Evolutionary conservation across 2,113 vertebrate species (phyloP), one percentile per base, ranked within the genome.

Genomic region (Coryphaenoides rupestris): DNA sequence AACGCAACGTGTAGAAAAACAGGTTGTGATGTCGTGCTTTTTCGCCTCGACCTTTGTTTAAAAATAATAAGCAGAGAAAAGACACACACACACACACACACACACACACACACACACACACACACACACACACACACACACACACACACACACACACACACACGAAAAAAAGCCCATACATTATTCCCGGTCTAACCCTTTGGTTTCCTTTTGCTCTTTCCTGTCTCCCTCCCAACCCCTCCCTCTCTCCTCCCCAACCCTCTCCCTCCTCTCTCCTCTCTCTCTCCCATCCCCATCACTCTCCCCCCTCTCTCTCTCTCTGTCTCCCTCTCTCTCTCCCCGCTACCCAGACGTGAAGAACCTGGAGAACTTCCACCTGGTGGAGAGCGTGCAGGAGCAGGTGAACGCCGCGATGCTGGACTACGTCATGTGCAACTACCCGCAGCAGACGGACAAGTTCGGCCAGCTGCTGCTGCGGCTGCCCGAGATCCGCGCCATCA

Each of bases 311-410:
- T 6, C 2, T 7, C 22, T 19, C 63, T 68, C 23, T 74, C 45
- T 17, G 5, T 13, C 21, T 19, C 19, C 10, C 62, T n/a, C 3
- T 26, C 17, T 64, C 63, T 46, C 33, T 26, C 3, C 66, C 1
- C 40, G 60, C 58, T n/a, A 24, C 53, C 33, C 75, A 99, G 98
- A 99, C 70, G 96, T 98, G 77, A 99, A 98, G 87, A 98, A 96
- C 84, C 91, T 99, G 58, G 96, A 99, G 92, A 99, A 99, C 90
- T 94, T 95, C 77, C 96, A 97, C 89, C 89, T 99, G 77, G 95
- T 98, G 50, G 98, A 99, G 82, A 95, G 94, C 19, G 98, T 99
- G 64, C 96, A 98, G 84, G 96, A 99, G 77, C 98, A 98, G 89
- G 94, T 99, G 66, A 96, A 98, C 0, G 91, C 95, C 0, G 95